These are phyloP conservation scores for Pagrus major DNA, from an alignment of 2,113 vertebrate species.

Conservation along the genomic window DNA sequence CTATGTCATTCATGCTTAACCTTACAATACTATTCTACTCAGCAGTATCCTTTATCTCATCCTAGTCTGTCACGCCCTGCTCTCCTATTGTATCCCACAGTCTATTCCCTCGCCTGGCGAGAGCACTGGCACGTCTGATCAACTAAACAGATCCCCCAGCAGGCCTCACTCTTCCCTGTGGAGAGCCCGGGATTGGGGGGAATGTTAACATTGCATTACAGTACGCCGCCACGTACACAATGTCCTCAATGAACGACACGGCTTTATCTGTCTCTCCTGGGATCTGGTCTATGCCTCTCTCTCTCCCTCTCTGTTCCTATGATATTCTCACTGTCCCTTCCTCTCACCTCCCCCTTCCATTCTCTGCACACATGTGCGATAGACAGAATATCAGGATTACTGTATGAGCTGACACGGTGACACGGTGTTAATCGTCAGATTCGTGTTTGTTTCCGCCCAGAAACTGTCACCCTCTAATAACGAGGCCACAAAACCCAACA, in stretches of 20 bases:
- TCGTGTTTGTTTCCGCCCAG: conserved; percentile 83
- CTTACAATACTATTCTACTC: conserved; percentile 54
- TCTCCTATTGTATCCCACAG: conserved; percentile 63
- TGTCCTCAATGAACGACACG: conserved; percentile 78
- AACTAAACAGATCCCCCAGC: conserved; percentile 81
- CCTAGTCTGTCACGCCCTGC: conserved; percentile 66
- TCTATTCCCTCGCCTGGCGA: conserved; percentile 65
- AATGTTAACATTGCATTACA: conserved; percentile 79
- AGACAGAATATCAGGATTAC: conserved; percentile 84
- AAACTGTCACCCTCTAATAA: conserved; percentile 84
- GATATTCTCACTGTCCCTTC: conserved; percentile 67
- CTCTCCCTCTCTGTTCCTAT: conserved; percentile 58
- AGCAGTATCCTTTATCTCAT: conserved; percentile 69
- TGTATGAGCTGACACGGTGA: conserved; percentile 82
- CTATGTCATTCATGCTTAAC: conserved; percentile 64
- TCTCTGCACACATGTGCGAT: conserved; percentile 74
- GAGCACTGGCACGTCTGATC: conserved; percentile 75
- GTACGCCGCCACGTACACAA: conserved; percentile 65
- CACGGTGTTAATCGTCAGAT: conserved; percentile 81
- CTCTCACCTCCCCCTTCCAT: conserved; percentile 61
- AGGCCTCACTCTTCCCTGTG: conserved; percentile 71
- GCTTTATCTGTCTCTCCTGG: conserved; percentile 78
- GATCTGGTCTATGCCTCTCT: conserved; percentile 64
- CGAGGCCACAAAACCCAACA: conserved; percentile 77
- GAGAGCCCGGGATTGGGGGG: conserved; percentile 71